Evolutionary conservation across 1,140 invertebrate species (phyloP).

Genomic region (Achatina immaculata): DNA sequence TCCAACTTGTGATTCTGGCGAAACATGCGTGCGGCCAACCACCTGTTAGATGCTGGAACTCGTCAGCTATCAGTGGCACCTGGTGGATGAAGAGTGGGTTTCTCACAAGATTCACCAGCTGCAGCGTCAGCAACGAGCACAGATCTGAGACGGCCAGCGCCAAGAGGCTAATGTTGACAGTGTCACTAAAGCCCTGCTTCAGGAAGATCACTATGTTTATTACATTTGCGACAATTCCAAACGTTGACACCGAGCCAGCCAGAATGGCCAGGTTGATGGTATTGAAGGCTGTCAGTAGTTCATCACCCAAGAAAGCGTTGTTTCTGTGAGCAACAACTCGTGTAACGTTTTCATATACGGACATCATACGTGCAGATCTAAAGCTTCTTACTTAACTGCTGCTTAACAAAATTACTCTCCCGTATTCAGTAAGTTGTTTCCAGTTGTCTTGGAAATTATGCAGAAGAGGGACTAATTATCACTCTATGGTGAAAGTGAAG

Average conservation of each 20-base stretch:
- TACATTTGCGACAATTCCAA: not conserved
- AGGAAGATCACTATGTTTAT: not conserved
- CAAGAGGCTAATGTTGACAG: not conserved
- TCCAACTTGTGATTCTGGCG: conserved; percentile 19
- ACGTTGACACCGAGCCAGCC: not conserved
- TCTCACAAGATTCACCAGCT: not conserved
- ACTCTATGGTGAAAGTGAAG: no score
- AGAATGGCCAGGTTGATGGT: not conserved
- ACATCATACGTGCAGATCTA: no score
- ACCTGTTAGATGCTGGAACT: not conserved
- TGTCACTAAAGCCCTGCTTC: conserved; percentile 4
- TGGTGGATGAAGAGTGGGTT: conserved; percentile 1
- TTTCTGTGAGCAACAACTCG: no score
- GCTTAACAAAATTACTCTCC: no score
- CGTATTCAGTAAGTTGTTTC: no score
- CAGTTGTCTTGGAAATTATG: no score
- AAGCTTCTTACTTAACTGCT: no score
- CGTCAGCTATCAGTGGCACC: not conserved
- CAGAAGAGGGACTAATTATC: no score
- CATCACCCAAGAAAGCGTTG: not conserved
- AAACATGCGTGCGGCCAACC: not conserved
- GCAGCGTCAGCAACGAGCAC: not conserved
- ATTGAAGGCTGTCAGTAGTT: not conserved
- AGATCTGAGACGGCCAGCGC: not conserved
- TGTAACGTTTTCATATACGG: no score